These are phyloP conservation scores for Elymnias hypermnestra DNA, from an alignment of 1,140 invertebrate species.

Conservation along the genomic window DNA sequence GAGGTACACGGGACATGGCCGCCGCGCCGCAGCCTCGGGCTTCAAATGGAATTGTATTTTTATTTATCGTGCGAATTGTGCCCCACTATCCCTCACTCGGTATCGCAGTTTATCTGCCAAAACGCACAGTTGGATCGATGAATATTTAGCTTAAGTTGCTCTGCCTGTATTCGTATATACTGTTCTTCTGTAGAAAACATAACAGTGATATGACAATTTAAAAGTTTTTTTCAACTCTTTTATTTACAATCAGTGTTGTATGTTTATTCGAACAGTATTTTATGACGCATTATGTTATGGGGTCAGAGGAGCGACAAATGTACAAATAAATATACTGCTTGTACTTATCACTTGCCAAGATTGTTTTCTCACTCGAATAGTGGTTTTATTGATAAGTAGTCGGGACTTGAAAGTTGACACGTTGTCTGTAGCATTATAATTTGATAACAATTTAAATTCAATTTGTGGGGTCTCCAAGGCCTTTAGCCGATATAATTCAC, in stretches of 20 bases:
- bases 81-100: conserved; percentile 64
- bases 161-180: conserved; percentile 6
- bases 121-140: conserved; percentile 47
- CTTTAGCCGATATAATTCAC: background rate
- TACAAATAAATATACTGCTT: conserved; percentile 26
- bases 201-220: background rate
- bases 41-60: conserved; percentile 75
- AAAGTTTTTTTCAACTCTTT: background rate
- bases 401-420: conserved; percentile 11
- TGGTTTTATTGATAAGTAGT: conserved; percentile 13
- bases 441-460: background rate
- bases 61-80: conserved; percentile 73
- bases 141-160: conserved; percentile 13
- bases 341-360: conserved; percentile 21
- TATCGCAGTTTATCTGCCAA: conserved; percentile 67
- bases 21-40: conserved; percentile 59
- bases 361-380: conserved; percentile 9
- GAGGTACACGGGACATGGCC: conserved; percentile 70
- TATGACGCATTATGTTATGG: conserved; percentile 2
- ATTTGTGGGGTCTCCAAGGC: conserved; percentile 6
- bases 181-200: background rate
- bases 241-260: background rate
- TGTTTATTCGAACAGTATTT: conserved; percentile 1
- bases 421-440: conserved; percentile 7
- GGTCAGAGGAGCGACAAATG: conserved; percentile 20